Evolutionary conservation across 1,140 invertebrate species (phyloP).

Genomic region (Zaprionus taronus): DNA sequence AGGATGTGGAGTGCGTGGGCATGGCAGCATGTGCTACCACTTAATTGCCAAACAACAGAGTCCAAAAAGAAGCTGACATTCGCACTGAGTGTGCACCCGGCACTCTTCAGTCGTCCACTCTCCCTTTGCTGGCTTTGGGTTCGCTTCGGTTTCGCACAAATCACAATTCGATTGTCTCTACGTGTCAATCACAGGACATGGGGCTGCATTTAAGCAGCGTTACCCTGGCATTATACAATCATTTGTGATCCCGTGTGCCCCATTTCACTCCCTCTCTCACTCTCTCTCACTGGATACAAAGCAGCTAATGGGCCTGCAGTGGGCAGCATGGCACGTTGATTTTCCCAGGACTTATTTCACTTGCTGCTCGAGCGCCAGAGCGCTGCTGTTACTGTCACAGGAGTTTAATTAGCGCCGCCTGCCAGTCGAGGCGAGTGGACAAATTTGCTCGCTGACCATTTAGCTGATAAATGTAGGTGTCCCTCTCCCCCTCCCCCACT

Average conservation of each 20-base stretch:
- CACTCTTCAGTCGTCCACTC: not conserved
- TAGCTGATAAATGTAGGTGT: slow-evolving; percentile 43
- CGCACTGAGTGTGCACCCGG: slow-evolving; percentile 54
- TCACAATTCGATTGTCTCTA: slow-evolving; percentile 79
- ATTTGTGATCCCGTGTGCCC: slow-evolving; percentile 40
- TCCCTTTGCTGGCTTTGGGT: slow-evolving; percentile 6
- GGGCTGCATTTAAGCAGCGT: slow-evolving; percentile 62
- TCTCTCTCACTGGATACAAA: slow-evolving; percentile 51
- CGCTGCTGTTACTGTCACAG: slow-evolving; percentile 37
- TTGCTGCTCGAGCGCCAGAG: slow-evolving; percentile 42
- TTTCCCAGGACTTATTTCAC: slow-evolving; percentile 67
- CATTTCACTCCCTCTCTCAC: not conserved
- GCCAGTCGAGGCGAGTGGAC: slow-evolving; percentile 68
- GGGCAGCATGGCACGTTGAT: slow-evolving; percentile 55
- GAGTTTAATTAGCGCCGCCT: slow-evolving; percentile 77
- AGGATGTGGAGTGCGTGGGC: slow-evolving; percentile 3
- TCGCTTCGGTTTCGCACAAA: slow-evolving; percentile 49
- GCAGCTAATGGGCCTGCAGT: slow-evolving; percentile 61
- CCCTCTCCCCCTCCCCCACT: not conserved
- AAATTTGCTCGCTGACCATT: slow-evolving; percentile 72
- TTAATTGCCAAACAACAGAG: slow-evolving; percentile 66
- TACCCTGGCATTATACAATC: slow-evolving; percentile 72
- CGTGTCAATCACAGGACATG: slow-evolving; percentile 76
- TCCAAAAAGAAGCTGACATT: slow-evolving; percentile 55
- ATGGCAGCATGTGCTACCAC: slow-evolving; percentile 61